phyloP scores from a whole-genome alignment of 2,113 vertebrate genomes.

The Varanus komodoensis region DNA sequence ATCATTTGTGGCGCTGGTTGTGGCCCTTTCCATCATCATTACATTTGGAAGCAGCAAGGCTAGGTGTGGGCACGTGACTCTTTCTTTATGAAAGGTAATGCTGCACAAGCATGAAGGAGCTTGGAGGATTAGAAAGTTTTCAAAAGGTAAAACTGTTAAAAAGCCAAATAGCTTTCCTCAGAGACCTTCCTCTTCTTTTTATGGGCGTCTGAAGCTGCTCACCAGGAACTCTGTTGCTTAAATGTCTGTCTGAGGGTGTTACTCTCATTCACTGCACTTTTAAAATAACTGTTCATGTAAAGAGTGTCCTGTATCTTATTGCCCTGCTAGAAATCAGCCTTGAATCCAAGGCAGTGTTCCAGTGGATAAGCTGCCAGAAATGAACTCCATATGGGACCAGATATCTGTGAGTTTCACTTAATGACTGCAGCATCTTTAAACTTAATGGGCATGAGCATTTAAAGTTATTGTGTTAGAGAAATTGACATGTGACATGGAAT shows the following conservation, averaged over 20 bases:
- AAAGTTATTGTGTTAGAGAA: slow-evolving; percentile 53
- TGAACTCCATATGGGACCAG: slow-evolving; percentile 43
- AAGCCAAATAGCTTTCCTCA: slow-evolving; percentile 57
- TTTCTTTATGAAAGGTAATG: slow-evolving; percentile 48
- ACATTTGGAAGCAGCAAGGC: slow-evolving; percentile 27
- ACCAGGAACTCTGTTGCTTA: slow-evolving; percentile 12
- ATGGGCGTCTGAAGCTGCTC: slow-evolving; percentile 38
- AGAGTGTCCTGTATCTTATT: slow-evolving; percentile 35
- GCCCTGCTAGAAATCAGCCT: slow-evolving; percentile 53
- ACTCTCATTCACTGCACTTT: not conserved
- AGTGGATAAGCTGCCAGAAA: slow-evolving; percentile 38
- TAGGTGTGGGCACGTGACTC: not conserved
- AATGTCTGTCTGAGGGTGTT: slow-evolving; percentile 12
- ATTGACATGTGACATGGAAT: slow-evolving; percentile 23
- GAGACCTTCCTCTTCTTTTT: slow-evolving; percentile 43
- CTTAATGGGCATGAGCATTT: slow-evolving; percentile 55
- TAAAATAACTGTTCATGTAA: slow-evolving; percentile 43
- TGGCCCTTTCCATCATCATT: not conserved
- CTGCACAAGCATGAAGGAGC: slow-evolving; percentile 31
- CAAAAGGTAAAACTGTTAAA: slow-evolving; percentile 68
- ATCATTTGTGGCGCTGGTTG: not conserved
- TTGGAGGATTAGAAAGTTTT: slow-evolving; percentile 65
- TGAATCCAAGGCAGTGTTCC: slow-evolving; percentile 56
- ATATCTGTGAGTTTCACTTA: slow-evolving; percentile 56
- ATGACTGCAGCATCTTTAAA: slow-evolving; percentile 55